Evolutionary conservation across 2,888 invertebrate genomes (phyloP).

Genomic region (Drosophila kanekoi): DNA sequence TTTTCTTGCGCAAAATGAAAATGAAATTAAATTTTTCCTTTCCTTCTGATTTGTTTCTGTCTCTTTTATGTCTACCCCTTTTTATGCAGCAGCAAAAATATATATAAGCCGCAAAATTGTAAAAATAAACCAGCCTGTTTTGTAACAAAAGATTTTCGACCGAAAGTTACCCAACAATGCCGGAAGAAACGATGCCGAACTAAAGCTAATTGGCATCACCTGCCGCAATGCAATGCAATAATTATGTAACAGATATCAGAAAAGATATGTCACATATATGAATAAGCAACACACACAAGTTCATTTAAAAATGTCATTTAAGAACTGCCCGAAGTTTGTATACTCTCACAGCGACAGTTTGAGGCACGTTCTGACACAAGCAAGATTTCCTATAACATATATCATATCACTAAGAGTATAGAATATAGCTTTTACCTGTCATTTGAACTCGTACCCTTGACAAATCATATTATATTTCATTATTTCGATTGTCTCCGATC

Average conservation of each 20-base stretch:
- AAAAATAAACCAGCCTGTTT: slow-evolving; percentile 7
- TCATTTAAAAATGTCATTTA: slow-evolving; percentile 42
- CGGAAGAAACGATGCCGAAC: neutral
- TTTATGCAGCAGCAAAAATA: slow-evolving; percentile 4
- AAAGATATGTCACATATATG: slow-evolving; percentile 14
- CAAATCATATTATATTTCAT: too few species aligned
- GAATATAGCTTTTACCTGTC: too few species aligned
- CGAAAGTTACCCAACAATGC: slow-evolving; percentile 12
- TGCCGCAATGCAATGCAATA: slow-evolving; percentile 34
- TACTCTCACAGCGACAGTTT: slow-evolving; percentile 11
- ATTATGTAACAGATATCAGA: slow-evolving; percentile 53
- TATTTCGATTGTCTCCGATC: too few species aligned
- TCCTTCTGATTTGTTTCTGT: slow-evolving; percentile 4
- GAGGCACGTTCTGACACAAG: too few species aligned
- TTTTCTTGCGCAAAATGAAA: slow-evolving; percentile 52
- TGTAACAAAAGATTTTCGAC: slow-evolving; percentile 3
- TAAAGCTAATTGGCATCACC: slow-evolving; percentile 21
- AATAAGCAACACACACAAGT: slow-evolving; percentile 26
- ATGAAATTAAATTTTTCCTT: slow-evolving; percentile 50
- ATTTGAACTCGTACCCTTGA: too few species aligned
- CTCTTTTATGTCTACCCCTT: neutral
- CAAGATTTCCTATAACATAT: too few species aligned
- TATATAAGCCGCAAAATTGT: slow-evolving; percentile 6
- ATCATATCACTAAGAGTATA: too few species aligned
- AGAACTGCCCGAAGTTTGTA: neutral